Conservation (phyloP, 2,113 vertebrate species). For the Ciconia maguari region DNA sequence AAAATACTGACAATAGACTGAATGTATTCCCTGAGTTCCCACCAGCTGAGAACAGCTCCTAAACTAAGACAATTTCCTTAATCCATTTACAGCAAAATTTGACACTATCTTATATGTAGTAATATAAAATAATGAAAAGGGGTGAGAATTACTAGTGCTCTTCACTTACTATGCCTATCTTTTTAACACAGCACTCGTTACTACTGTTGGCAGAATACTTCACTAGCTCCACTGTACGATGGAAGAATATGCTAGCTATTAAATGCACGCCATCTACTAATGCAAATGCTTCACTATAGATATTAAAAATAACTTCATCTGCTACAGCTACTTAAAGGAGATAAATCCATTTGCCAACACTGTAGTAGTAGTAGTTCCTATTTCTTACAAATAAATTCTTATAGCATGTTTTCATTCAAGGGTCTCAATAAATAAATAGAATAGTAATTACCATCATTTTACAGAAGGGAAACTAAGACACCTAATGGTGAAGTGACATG, state of each 20-base stretch:
- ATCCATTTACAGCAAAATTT: not conserved
- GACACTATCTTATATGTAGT: not conserved
- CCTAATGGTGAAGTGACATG: not conserved
- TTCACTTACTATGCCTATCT: not conserved
- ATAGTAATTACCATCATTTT: not conserved
- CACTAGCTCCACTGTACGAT: not conserved
- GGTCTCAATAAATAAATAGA: not conserved
- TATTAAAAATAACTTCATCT: not conserved
- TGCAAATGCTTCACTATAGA: not conserved
- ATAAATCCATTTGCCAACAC: not conserved
- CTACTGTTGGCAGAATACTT: not conserved
- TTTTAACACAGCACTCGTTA: not conserved
- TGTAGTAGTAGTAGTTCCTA: not conserved
- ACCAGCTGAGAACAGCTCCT: constrained; percentile 3
- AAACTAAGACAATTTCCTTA: not conserved
- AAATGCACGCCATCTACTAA: not conserved
- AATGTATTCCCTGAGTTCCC: not conserved
- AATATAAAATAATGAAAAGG: not conserved
- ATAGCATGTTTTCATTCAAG: not conserved
- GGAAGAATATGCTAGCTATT: not conserved
- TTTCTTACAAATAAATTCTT: not conserved
- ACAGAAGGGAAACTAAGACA: not conserved
- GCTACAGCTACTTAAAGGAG: not conserved
- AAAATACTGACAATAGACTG: not conserved
- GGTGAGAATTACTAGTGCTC: not conserved